Base-by-base conservation (phyloP, 2,888 invertebrate species). In the Pandemis heparana region DNA sequence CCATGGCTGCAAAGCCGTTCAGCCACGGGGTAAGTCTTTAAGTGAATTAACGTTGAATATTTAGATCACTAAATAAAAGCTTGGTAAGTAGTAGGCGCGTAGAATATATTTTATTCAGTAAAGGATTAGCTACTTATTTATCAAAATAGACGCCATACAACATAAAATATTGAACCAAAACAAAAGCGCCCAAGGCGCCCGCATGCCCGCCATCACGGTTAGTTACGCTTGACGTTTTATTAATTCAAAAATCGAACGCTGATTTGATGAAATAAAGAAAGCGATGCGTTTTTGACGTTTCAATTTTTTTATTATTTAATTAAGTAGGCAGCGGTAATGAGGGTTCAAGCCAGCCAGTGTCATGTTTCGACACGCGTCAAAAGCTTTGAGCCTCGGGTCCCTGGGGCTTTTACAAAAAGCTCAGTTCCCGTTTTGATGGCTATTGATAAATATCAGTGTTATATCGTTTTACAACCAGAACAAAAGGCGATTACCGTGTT, bases 361-460 rank as follows among this genome's bases (percentile, higher is more conserved):
- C 90, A 81, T 83, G 81, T 94, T 92, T 83, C 93, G 85, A 80
- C 89, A 88, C 89, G 88, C 88, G 87, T 79, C 87, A 79, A 79
- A 73, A 73, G 67, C 77, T 79, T 85, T 87, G 86, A 74, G 79
- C 83, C 80, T 56, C 10, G 85, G 87, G 84, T 79, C 87, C 88
- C 88, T 82, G 80, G 79, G 85, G 82, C 80, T 82, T 85, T 88
- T 87, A 89, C 88, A 89, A 71, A 72, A 67, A 72, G 72, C 83
- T 82, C 77, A 83, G 83, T 85, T 88, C 89, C 81, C 78, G 77
- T 82, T 85, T 85, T 83, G 87, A 87, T 84, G 79, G 78, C 78
- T 83, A 88, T 89, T 83, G 89, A 89, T 92, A 85, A 81, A 80
- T 90, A 89, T 91, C 89, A 84, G 83, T 81, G 82, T 81, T 83